Percentiles rank a stretch among this genome's conserved stretches.
Conservation (phyloP, 2,113 vertebrate species). For the Ptychochromis oligacanthus region DNA sequence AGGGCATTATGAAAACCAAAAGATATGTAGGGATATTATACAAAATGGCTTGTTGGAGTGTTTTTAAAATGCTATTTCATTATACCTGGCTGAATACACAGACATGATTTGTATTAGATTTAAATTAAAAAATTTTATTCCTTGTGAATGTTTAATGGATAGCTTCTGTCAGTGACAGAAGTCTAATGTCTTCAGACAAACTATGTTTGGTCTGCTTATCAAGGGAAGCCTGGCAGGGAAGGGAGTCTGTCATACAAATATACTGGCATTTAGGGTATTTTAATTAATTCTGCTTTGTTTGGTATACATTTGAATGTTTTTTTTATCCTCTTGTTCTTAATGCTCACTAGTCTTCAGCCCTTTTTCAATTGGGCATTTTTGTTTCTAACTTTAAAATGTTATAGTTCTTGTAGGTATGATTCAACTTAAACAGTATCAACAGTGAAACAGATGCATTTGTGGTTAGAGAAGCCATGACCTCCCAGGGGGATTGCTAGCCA, state of each 20-base stretch:
- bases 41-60: not conserved
- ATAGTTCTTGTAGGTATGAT: not conserved
- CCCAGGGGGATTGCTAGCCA: conserved; percentile 62
- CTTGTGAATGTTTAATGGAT: not conserved
- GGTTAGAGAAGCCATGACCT: conserved; percentile 65
- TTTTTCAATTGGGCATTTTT: not conserved
- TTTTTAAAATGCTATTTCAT: no score
- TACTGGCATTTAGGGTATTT: not conserved
- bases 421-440: not conserved
- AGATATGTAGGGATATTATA: not conserved
- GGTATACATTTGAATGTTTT: not conserved
- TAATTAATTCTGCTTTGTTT: not conserved
- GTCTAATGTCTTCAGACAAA: not conserved
- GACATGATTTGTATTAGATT: not conserved
- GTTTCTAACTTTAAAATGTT: not conserved
- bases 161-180: not conserved
- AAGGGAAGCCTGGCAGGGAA: not conserved
- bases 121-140: not conserved
- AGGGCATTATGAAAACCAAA: no score
- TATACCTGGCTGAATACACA: no score
- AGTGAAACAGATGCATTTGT: conserved; percentile 60
- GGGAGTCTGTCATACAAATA: not conserved
- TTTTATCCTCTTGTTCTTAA: not conserved
- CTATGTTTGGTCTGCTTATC: not conserved
- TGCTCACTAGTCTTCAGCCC: not conserved